Base-by-base conservation (phyloP, 1,140 invertebrate species). In the Orius insidiosus region DNA sequence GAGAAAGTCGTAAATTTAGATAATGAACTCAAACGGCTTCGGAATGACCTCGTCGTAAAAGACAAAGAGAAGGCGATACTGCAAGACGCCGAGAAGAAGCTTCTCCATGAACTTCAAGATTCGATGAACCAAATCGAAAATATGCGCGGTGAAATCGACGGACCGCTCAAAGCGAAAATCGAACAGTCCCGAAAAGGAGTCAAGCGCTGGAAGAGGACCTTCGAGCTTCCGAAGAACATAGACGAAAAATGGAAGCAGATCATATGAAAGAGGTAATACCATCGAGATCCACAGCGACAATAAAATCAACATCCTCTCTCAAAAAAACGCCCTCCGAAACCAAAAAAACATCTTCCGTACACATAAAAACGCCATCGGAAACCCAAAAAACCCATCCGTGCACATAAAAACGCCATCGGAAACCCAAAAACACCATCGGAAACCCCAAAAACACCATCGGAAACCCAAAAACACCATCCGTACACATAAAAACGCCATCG, bases 31-130 rank as follows among this genome's bases (percentile, higher is more conserved):
- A 45, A 43, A 8, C 13, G 24, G 10, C 41, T 53, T 2, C 38
- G 41, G 4, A 47, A 52, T 8, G 44, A 46, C 8, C 30, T 56
- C 0, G 41, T 41, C 31, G 36, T 38, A 14, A 53, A 50, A 48
- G 56, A 57, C 18, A 46, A 46, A 8, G 56, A 57, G 19, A 56
- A 54, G 19, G 46, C 50, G 18, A 34, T 39, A 2, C 46, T 47
- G 33, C 38, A 49, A 32, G 34, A 47, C 13, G 49, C 48, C 2
- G 48, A 54, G 32, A 46, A 31, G 13, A 47, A 48, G 33, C 47
- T 56, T 1, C 41, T 39, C 32, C 31, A 50, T 14, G 54, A 56
- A 13, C 38, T 55, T 14, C 43, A 52, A 13, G 45, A 50, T 7
- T 44, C 48, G 4, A 34, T 50, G 2, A 48, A 50, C 9, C 42